A percentile compares a stretch with the other conserved stretches of the same genome.
Evolutionary conservation across 2,888 invertebrate genomes (phyloP).

Genomic region (Eucriotettix oculatus): DNA sequence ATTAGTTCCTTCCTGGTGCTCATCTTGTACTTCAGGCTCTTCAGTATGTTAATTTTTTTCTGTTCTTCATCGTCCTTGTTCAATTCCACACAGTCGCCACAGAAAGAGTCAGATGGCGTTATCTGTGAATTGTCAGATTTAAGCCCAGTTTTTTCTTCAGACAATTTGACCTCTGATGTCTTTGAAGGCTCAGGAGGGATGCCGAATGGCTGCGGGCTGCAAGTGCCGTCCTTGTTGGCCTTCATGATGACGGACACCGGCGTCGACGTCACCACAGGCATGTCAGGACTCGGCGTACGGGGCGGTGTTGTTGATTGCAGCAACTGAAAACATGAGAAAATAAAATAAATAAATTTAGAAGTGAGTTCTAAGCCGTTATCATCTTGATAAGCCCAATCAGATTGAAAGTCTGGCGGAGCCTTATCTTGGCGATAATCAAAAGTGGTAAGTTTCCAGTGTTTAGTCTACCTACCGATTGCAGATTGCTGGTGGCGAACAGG

Average conservation of each 20-base stretch:
- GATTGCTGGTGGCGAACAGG: conserved; percentile 25
- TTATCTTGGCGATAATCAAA: no score
- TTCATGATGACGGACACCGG: conserved; percentile 69
- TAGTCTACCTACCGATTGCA: conserved; percentile 29
- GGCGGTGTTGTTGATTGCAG: conserved; percentile 14
- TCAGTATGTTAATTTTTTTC: conserved; percentile 36
- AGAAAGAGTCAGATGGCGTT: neutral
- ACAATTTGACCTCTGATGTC: neutral
- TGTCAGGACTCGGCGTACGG: conserved; percentile 28
- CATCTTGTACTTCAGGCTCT: conserved; percentile 57
- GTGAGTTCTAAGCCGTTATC: no score
- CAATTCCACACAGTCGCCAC: neutral
- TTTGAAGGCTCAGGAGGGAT: neutral
- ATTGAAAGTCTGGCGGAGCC: neutral
- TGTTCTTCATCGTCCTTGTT: neutral
- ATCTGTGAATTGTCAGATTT: neutral
- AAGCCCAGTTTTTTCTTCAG: neutral
- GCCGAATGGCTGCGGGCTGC: conserved; percentile 23
- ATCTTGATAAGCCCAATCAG: neutral
- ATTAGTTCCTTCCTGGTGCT: conserved; percentile 41
- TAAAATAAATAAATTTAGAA: neutral
- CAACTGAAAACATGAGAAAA: conserved; percentile 21
- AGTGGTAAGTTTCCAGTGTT: neutral
- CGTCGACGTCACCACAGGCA: conserved; percentile 20
- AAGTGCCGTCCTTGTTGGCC: conserved; percentile 66